phyloP scores from a whole-genome alignment of 2,113 vertebrate species.

The Pseudopodoces humilis region DNA sequence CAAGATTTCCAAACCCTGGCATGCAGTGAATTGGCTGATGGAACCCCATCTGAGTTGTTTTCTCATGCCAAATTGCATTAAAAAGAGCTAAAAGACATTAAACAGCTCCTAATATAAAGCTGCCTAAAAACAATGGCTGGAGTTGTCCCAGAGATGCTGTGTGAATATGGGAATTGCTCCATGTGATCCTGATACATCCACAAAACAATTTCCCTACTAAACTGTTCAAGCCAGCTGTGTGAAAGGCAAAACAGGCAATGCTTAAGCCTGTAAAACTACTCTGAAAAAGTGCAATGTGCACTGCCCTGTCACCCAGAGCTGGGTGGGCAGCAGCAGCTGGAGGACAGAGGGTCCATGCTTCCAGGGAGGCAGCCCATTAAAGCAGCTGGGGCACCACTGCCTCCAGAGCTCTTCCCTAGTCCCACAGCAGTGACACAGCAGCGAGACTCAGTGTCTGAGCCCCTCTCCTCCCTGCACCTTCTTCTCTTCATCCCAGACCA shows the following conservation, averaged over 20 bases:
- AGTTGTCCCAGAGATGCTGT: conserved; percentile 14
- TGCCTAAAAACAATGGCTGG: conserved; percentile 47
- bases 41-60: not conserved
- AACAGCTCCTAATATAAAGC: conserved; percentile 1
- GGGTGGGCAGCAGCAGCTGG: not conserved
- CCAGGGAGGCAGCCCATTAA: not conserved
- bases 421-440: not conserved
- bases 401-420: not conserved
- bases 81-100: conserved; percentile 3
- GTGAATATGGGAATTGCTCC: conserved; percentile 3
- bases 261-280: not conserved
- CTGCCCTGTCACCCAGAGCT: not conserved
- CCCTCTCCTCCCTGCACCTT: not conserved
- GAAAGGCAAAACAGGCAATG: not conserved
- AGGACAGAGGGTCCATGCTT: not conserved
- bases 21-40: not conserved
- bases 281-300: not conserved
- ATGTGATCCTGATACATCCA: not conserved
- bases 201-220: not conserved
- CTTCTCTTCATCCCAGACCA: not conserved
- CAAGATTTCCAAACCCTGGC: not conserved
- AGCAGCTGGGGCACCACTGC: not conserved
- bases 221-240: not conserved
- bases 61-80: not conserved
- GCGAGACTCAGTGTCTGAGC: not conserved